Base-by-base conservation (phyloP, 30 jellyfish, hydroid and myxozoan species). In the Hydractinia echinata region DNA sequence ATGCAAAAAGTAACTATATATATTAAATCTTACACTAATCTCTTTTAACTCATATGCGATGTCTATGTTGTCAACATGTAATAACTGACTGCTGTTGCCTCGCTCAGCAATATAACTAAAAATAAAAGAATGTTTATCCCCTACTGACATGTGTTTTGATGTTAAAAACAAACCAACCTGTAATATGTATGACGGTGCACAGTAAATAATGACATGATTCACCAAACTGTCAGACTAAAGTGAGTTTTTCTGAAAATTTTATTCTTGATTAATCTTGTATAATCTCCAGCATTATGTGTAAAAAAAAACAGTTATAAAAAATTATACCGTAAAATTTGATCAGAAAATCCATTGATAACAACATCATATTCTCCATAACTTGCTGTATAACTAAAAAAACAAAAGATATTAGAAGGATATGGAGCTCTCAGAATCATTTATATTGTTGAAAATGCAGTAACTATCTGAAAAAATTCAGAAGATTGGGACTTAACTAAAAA, bases 51-150 rank as follows among this genome's bases (percentile, higher is more conserved):
- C 81, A 81, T 67, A 92, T 54, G 95, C 92, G n/a, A 72, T 72
- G 76, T 92, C 98, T 66, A 92, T 92, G 73, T 92, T 92, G 49
- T 92, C 98, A 16, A 92, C 98, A 71, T 68, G 79, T 13, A 70
- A 72, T 67, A 92, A 55, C 10, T 87, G 95, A 48, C 84, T 64
- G 66, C 52, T 73, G 71, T 76, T 77, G 73, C 98, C 95, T 51
- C 96, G 68, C 69, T 87, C 98, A 66, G 95, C 94, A 60, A 92
- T 82, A 66, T 81, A 90, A 66, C 97, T 90, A 81, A 66, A 16
- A 53, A 39, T 49, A 52, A 50, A 30, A 5, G 70, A 4, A 5
- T 9, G 9, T 7, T 58, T 18, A 0, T 30, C 2, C 2, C 44
- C 44, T 30, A 30, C 44, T 30, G 44, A 30, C 44, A 30, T 30